Evolutionary conservation across 2,113 vertebrate genomes (phyloP).

Genomic region (Bungarus multicinctus): DNA sequence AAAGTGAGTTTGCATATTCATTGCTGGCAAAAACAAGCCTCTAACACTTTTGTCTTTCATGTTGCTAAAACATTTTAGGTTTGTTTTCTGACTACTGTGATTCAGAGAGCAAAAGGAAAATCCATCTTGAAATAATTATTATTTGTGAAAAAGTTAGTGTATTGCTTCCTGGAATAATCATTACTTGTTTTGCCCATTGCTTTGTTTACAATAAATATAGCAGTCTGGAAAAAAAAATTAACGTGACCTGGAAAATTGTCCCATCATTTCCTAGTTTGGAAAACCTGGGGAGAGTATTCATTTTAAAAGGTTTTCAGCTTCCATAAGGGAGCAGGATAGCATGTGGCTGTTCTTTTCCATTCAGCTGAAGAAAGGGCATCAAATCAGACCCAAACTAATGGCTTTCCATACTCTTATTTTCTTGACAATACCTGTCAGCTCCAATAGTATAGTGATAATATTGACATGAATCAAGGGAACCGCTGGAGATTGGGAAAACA

Average conservation of each 20-base stretch:
- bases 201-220: conserved; percentile 7
- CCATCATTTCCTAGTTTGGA: background rate
- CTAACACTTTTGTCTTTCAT: background rate
- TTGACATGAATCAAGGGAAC: conserved; percentile 26
- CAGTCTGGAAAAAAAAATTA: background rate
- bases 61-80: background rate
- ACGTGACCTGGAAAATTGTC: background rate
- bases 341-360: background rate
- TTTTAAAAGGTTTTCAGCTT: background rate
- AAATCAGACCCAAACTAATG: conserved; percentile 7
- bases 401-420: conserved; percentile 25
- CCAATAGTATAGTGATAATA: conserved; percentile 26
- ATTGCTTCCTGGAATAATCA: background rate
- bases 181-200: background rate
- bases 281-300: background rate
- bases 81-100: conserved; percentile 9
- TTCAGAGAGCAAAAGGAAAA: background rate
- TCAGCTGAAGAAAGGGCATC: conserved; percentile 19
- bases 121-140: background rate
- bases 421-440: conserved; percentile 28
- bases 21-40: conserved; percentile 16
- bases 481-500: conserved; percentile 20
- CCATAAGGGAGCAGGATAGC: background rate
- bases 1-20: conserved; percentile 9
- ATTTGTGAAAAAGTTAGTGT: background rate